Percentiles rank a stretch among this genome's conserved stretches.
Conservation (phyloP, 2,113 vertebrate genomes). For the Prionailurus viverrinus region DNA sequence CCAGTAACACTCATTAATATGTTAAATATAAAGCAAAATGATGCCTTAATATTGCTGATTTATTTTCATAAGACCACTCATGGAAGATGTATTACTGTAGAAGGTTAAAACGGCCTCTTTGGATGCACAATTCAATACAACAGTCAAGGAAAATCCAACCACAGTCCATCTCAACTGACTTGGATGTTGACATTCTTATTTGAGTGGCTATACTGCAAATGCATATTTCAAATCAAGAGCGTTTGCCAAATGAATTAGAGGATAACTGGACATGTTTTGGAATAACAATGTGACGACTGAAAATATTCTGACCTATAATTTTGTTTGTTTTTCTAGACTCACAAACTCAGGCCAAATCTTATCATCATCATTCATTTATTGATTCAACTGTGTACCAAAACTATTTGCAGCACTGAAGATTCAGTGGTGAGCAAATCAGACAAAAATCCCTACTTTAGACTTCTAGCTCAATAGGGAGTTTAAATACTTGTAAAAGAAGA, state of each 20-base stretch:
- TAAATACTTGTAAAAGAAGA: background rate
- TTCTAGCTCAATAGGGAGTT: background rate
- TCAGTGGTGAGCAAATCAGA: background rate
- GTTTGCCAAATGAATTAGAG: conserved; percentile 50
- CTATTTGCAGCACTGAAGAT: background rate
- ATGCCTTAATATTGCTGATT: conserved; percentile 63
- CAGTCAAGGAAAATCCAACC: background rate
- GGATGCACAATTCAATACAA: conserved; percentile 27
- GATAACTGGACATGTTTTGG: background rate
- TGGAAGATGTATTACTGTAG: conserved; percentile 27
- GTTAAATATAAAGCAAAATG: conserved; percentile 59
- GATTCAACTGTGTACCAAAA: background rate
- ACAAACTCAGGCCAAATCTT: background rate
- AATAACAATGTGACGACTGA: background rate
- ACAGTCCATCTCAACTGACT: conserved; percentile 31
- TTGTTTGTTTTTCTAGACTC: conserved; percentile 26
- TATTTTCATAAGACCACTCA: conserved; percentile 69
- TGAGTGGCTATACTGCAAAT: background rate
- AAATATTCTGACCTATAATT: background rate
- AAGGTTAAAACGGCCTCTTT: conserved; percentile 58
- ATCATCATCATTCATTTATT: background rate
- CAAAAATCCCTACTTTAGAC: background rate
- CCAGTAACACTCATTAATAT: conserved; percentile 52
- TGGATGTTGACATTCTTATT: conserved; percentile 20
- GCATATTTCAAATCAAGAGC: conserved; percentile 46